Percentiles rank a stretch among this genome's conserved stretches.
Evolutionary conservation across 1,140 invertebrate species (phyloP).

Genomic region (Ceratoteleas bidentatus): DNA sequence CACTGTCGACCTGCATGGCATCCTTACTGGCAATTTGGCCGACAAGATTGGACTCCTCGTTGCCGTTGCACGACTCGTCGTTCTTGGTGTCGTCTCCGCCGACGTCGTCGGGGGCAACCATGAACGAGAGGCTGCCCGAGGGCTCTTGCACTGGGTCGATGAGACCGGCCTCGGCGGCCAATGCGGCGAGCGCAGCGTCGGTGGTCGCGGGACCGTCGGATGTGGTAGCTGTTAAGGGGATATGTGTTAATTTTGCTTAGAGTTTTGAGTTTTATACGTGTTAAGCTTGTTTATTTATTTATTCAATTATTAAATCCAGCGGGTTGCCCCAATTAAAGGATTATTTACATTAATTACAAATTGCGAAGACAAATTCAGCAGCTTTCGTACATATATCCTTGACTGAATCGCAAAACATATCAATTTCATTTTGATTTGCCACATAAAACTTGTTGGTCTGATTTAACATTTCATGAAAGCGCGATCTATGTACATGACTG

Average conservation of each 20-base stretch:
- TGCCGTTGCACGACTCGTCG: constrained; percentile 79
- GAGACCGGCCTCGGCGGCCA: constrained; percentile 85
- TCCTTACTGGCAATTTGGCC: constrained; percentile 73
- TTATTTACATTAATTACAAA: too few relatives aligned
- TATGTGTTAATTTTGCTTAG: too few relatives aligned
- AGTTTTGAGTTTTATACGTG: too few relatives aligned
- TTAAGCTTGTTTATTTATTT: not conserved
- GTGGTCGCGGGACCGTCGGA: constrained; percentile 85
- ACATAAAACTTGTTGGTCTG: too few relatives aligned
- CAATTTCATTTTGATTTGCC: too few relatives aligned
- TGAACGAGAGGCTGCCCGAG: constrained; percentile 76
- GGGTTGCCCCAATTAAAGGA: too few relatives aligned
- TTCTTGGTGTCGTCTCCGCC: constrained; percentile 70
- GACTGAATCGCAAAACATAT: too few relatives aligned
- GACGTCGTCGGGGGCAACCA: constrained; percentile 76
- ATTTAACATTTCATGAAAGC: too few relatives aligned
- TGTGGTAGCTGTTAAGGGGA: constrained; percentile 79
- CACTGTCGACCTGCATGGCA: constrained; percentile 78
- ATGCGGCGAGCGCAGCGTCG: constrained; percentile 84
- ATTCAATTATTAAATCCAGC: constrained; percentile 1
- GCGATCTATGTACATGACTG: too few relatives aligned
- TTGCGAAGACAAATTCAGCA: too few relatives aligned
- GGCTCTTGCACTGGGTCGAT: constrained; percentile 83
- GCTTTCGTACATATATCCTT: too few relatives aligned
- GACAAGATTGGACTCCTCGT: constrained; percentile 71